Evolutionary conservation across 2,888 invertebrate species (phyloP).

Genomic region (Nomada fabriciana): DNA sequence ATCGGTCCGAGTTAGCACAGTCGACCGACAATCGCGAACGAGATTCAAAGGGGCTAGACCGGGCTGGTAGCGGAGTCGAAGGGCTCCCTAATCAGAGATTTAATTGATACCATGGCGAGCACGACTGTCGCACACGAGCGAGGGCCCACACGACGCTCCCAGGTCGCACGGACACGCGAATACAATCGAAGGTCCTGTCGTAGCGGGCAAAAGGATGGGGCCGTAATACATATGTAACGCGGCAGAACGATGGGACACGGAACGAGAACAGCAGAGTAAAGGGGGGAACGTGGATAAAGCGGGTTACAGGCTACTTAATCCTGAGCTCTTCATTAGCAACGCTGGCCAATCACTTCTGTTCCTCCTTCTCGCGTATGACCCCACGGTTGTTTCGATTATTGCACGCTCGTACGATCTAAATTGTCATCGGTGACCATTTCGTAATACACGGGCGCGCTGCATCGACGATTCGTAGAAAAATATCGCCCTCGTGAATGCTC

Average conservation of each 20-base stretch:
- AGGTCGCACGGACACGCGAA: constrained; percentile 38
- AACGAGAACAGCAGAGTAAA: constrained; percentile 49
- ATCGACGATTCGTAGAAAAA: constrained; percentile 38
- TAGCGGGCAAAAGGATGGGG: constrained; percentile 73
- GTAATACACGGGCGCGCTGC: constrained; percentile 9
- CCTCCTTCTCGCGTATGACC: constrained; percentile 50
- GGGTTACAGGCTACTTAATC: constrained; percentile 79
- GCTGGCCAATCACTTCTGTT: constrained; percentile 70
- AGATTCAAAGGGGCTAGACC: constrained; percentile 75
- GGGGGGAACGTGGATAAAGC: constrained; percentile 69
- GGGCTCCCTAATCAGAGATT: constrained; percentile 81
- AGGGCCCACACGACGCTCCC: constrained; percentile 36
- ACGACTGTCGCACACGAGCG: constrained; percentile 73
- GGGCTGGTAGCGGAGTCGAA: constrained; percentile 69
- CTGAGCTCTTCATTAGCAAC: constrained; percentile 81
- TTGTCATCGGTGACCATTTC: constrained; percentile 58
- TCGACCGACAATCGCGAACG: constrained; percentile 69
- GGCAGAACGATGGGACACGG: constrained; percentile 71
- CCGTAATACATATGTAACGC: constrained; percentile 81
- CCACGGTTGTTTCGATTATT: constrained; percentile 68
- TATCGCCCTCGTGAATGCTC: background rate
- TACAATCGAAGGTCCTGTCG: constrained; percentile 44
- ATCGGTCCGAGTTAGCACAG: constrained; percentile 70
- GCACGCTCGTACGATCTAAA: constrained; percentile 62
- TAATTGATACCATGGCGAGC: constrained; percentile 79